phyloP scores from a whole-genome alignment of 2,888 invertebrate genomes.

The Drosophila melanosoma region DNA sequence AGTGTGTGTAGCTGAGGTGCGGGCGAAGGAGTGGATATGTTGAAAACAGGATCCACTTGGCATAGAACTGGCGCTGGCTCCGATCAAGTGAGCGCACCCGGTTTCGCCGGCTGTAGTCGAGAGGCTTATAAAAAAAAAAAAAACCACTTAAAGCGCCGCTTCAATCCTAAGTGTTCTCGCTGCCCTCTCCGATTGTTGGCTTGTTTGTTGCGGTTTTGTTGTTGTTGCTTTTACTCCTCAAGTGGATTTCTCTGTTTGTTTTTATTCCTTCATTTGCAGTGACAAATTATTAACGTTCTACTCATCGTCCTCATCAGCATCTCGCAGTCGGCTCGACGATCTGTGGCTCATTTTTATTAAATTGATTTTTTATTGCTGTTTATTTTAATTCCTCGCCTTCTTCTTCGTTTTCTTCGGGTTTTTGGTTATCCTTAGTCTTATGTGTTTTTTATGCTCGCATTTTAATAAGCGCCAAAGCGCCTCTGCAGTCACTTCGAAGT shows the following conservation, averaged over 20 bases:
- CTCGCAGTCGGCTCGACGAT: constrained; percentile 25
- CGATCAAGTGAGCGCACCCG: constrained; percentile 33
- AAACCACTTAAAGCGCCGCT: constrained; percentile 77
- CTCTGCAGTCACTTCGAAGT: constrained; percentile 53
- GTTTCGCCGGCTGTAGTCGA: constrained; percentile 24
- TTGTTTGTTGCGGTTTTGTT: constrained; percentile 41
- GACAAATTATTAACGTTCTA: constrained; percentile 84
- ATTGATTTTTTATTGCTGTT: constrained; percentile 83
- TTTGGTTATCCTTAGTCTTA: constrained; percentile 26
- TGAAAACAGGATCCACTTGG: constrained; percentile 52
- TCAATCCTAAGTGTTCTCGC: constrained; percentile 67
- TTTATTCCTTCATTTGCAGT: constrained; percentile 80
- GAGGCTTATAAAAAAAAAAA: constrained; percentile 40
- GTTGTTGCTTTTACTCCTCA: constrained; percentile 53
- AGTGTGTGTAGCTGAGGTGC: constrained; percentile 34
- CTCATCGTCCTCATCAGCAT: constrained; percentile 48
- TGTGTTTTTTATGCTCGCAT: constrained; percentile 42
- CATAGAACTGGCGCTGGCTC: constrained; percentile 51
- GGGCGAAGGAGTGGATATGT: constrained; percentile 1
- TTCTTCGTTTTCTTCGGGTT: constrained; percentile 19
- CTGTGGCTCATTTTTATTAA: constrained; percentile 68
- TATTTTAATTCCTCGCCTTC: constrained; percentile 70
- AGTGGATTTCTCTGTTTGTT: constrained; percentile 82
- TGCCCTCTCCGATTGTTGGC: constrained; percentile 27
- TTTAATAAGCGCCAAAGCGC: constrained; percentile 76